Percentiles rank a stretch among this genome's conserved stretches.
These are phyloP conservation scores for Xiphorhynchus erythropygius DNA, from an alignment of 2,797 vertebrate species.

Conservation along the genomic window DNA sequence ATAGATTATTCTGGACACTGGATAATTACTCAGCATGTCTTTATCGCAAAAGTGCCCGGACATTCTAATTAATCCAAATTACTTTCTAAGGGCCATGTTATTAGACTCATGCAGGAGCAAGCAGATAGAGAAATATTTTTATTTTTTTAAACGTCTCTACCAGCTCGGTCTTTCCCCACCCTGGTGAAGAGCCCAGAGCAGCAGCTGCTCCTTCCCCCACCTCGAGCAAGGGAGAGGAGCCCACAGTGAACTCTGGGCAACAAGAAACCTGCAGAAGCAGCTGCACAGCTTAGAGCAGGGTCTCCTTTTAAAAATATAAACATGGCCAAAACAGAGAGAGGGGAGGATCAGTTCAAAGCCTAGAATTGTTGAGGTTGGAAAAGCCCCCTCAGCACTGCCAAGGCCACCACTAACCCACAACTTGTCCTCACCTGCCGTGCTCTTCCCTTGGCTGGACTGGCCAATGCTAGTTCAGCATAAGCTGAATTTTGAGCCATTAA, in stretches of 20 bases:
- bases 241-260: rapidly evolving
- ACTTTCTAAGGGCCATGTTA: constrained; percentile 59
- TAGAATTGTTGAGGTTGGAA: neutral
- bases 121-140: neutral
- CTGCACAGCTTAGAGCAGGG: rapidly evolving
- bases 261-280: neutral
- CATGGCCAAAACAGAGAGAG: neutral
- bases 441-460: neutral
- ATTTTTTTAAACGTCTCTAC: neutral
- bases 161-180: neutral
- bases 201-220: neutral
- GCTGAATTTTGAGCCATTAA: neutral
- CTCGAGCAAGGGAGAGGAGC: neutral
- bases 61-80: constrained; percentile 70
- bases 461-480: neutral
- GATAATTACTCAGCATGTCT: constrained; percentile 60
- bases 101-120: constrained; percentile 28
- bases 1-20: constrained; percentile 58
- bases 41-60: constrained; percentile 51
- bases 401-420: neutral
- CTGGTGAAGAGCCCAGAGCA: neutral
- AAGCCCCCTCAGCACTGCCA: neutral
- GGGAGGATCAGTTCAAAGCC: no score
- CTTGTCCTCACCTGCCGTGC: neutral
- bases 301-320: rapidly evolving